Percentiles rank a stretch among this genome's conserved stretches.
Conservation (phyloP, 2,888 invertebrate species). For the Caenorhabditis wallacei region DNA sequence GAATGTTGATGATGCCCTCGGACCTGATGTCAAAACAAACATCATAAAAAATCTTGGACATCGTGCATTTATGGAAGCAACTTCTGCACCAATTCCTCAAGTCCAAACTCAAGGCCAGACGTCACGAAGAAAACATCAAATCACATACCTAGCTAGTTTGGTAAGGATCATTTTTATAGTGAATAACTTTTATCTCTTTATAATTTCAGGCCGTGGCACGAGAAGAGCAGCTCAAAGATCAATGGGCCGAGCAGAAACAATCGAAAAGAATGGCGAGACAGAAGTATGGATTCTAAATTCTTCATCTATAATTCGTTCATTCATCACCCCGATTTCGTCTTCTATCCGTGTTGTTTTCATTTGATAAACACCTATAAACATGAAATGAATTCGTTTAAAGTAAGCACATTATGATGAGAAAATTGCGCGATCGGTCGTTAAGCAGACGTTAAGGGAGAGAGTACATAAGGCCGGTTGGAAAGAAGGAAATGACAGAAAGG, state of each 20-base stretch:
- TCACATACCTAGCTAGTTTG: constrained; percentile 81
- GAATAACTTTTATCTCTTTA: no score
- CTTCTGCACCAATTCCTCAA: constrained; percentile 66
- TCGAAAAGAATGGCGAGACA: constrained; percentile 76
- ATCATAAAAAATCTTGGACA: constrained; percentile 77
- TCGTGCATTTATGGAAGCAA: constrained; percentile 65
- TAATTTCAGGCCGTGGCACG: constrained; percentile 78
- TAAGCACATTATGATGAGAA: constrained; percentile 49
- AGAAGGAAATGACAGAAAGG: constrained; percentile 20
- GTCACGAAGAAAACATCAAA: constrained; percentile 82
- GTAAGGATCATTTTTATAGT: constrained; percentile 31
- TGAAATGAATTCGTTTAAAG: constrained; percentile 50
- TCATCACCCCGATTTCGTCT: constrained; percentile 31
- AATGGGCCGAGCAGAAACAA: constrained; percentile 80
- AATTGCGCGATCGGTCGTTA: constrained; percentile 61
- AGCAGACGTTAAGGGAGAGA: constrained; percentile 37
- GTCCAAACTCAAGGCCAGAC: constrained; percentile 65
- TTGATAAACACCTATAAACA: constrained; percentile 61
- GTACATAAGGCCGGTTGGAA: constrained; percentile 51
- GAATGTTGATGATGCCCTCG: constrained; percentile 79
- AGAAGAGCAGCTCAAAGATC: constrained; percentile 80
- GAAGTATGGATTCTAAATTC: constrained; percentile 81
- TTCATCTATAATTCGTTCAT: constrained; percentile 21
- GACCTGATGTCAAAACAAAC: constrained; percentile 79
- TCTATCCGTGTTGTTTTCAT: constrained; percentile 39